Evolutionary conservation across 1,140 invertebrate species (phyloP).

Genomic region (Paracyclopina nana): DNA sequence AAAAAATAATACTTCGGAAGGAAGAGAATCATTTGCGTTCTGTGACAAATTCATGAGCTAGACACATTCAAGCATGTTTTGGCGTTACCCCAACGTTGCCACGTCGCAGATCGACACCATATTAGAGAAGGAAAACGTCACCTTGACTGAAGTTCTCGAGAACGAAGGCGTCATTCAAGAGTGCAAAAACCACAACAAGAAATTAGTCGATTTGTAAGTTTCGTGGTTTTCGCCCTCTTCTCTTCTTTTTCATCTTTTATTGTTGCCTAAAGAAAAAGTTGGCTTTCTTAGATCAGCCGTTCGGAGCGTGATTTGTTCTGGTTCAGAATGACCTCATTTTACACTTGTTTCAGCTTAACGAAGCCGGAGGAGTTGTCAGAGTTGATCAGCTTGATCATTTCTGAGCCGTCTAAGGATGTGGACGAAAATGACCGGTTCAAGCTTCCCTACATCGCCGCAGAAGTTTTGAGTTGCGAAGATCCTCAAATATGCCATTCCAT

Average conservation of each 20-base stretch:
- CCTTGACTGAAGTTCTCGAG: not conserved
- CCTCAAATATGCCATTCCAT: conserved; percentile 62
- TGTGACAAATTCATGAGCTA: too few species aligned
- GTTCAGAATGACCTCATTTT: too few species aligned
- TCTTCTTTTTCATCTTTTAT: too few species aligned
- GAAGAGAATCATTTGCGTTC: too few species aligned
- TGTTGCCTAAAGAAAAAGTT: too few species aligned
- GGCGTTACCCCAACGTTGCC: not conserved
- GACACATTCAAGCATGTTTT: not conserved
- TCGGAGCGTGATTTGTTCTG: too few species aligned
- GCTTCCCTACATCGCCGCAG: conserved; percentile 78
- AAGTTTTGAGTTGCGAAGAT: conserved; percentile 74
- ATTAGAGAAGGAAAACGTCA: not conserved
- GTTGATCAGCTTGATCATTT: conserved; percentile 60
- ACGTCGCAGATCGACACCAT: not conserved
- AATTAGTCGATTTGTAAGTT: conserved; percentile 1
- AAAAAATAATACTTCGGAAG: too few species aligned
- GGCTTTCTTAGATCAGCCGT: too few species aligned
- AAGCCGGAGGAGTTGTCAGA: conserved; percentile 60
- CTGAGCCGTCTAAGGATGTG: conserved; percentile 51
- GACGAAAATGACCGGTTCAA: conserved; percentile 61
- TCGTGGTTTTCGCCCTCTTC: too few species aligned
- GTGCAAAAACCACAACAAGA: conserved; percentile 3
- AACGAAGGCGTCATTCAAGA: not conserved
- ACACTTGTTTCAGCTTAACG: conserved; percentile 59